Evolutionary conservation across 2,113 vertebrate genomes (phyloP).

Genomic region (Anolis carolinensis): DNA sequence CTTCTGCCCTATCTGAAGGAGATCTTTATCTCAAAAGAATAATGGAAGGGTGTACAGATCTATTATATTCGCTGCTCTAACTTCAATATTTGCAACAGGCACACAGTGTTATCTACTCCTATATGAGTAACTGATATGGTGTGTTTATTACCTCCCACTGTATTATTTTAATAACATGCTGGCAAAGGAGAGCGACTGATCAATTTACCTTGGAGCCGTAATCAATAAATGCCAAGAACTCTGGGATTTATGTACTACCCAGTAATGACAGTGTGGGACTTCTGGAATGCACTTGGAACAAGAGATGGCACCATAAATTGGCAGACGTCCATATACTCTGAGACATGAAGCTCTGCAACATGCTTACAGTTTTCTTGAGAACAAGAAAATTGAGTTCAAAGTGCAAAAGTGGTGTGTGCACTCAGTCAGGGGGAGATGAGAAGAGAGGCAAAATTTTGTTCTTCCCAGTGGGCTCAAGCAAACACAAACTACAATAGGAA

Average conservation of each 20-base stretch:
- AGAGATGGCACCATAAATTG: not conserved
- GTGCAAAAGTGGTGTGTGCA: no score
- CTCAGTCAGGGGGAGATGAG: no score
- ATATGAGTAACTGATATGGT: slow-evolving; percentile 17
- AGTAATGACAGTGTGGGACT: slow-evolving; percentile 32
- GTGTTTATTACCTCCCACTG: slow-evolving; percentile 48
- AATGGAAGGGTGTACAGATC: not conserved
- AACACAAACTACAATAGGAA: no score
- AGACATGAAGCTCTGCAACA: not conserved
- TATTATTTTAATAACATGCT: slow-evolving; percentile 56
- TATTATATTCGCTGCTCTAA: not conserved
- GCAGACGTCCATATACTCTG: not conserved
- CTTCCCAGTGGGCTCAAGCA: no score
- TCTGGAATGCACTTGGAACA: slow-evolving; percentile 20
- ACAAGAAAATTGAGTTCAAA: not conserved
- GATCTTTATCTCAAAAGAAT: not conserved
- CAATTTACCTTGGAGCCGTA: slow-evolving; percentile 35
- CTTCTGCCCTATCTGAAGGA: no score
- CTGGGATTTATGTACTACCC: slow-evolving; percentile 53
- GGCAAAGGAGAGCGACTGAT: slow-evolving; percentile 34
- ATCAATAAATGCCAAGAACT: slow-evolving; percentile 53
- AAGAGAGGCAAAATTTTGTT: no score
- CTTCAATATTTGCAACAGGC: not conserved
- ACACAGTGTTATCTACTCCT: not conserved
- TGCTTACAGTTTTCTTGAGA: not conserved